Evolutionary conservation across 2,113 vertebrate species (phyloP).

Genomic region (Labrus mixtus): DNA sequence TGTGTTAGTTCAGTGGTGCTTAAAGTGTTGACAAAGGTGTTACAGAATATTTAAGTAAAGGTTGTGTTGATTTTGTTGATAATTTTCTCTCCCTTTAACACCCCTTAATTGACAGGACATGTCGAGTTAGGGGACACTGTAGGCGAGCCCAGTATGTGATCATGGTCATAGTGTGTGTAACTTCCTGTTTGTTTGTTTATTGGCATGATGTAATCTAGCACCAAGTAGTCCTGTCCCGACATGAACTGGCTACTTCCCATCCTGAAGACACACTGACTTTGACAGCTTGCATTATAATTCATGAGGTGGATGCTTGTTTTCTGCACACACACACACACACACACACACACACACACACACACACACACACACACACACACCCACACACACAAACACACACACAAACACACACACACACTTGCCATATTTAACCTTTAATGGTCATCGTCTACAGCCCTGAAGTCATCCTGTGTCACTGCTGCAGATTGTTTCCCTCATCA

Average conservation of each 20-base stretch:
- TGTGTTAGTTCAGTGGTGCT: constrained; percentile 10
- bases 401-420: too few species aligned
- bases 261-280: constrained; percentile 56
- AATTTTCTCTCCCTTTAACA: background rate
- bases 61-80: constrained; percentile 3
- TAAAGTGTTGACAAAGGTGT: background rate
- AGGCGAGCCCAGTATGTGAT: background rate
- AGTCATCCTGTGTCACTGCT: constrained; percentile 33
- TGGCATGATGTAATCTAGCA: constrained; percentile 47
- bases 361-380: constrained; percentile 11
- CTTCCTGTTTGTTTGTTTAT: constrained; percentile 32
- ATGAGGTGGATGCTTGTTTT: constrained; percentile 59
- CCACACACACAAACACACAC: too few species aligned
- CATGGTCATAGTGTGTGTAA: constrained; percentile 2
- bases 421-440: constrained; percentile 44
- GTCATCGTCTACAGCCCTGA: constrained; percentile 28
- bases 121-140: background rate
- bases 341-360: constrained; percentile 37
- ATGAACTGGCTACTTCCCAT: constrained; percentile 66
- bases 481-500: constrained; percentile 34
- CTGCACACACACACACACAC: constrained; percentile 8
- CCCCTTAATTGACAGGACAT: constrained; percentile 20
- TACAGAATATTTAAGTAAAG: background rate
- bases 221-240: constrained; percentile 54
- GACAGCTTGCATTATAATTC: constrained; percentile 78